Evolutionary conservation across 2,113 vertebrate genomes (phyloP).

Genomic region (Strix uralensis): DNA sequence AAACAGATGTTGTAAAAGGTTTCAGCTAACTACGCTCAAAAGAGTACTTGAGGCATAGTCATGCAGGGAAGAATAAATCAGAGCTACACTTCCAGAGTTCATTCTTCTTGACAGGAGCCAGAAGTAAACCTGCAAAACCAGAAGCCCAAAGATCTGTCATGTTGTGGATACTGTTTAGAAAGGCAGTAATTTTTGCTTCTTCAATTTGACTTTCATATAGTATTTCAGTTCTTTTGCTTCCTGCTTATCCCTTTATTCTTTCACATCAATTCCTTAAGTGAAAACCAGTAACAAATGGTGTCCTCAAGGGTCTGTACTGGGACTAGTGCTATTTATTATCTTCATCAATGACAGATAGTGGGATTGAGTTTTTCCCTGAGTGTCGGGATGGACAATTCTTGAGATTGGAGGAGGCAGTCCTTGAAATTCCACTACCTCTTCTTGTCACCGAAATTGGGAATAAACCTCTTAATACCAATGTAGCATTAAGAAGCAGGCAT

Average conservation of each 20-base stretch:
- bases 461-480: not conserved
- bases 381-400: accelerated
- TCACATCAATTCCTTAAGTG: not conserved
- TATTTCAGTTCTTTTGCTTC: not conserved
- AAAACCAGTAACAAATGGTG: not conserved
- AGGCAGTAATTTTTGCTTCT: not conserved
- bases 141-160: not conserved
- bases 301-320: not conserved
- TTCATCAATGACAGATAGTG: not conserved
- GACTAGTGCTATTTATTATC: not conserved
- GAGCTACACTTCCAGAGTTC: not conserved
- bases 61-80: not conserved
- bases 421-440: not conserved
- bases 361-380: not conserved
- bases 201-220: not conserved
- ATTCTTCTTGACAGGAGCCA: not conserved
- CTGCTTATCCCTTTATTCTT: not conserved
- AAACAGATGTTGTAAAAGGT: not conserved
- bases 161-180: not conserved
- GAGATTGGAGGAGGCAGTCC: not conserved
- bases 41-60: not conserved
- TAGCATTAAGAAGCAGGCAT: no score
- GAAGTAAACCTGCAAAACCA: not conserved
- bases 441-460: not conserved
- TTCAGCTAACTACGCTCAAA: not conserved